phyloP scores from a whole-genome alignment of 2,797 vertebrate species.

The Threskiornis aethiopicus region DNA sequence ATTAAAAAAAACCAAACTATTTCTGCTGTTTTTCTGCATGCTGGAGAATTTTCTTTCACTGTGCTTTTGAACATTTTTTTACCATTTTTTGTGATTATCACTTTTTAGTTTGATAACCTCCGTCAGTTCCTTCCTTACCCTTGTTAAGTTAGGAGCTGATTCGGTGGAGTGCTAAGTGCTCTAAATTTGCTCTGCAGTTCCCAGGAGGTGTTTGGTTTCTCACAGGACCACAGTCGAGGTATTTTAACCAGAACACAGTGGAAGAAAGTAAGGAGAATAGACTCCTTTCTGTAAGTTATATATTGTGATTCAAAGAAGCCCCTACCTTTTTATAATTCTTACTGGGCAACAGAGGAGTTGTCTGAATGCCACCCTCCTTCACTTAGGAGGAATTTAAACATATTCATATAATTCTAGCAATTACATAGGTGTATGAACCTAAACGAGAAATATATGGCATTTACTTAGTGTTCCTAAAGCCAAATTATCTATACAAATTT shows the following conservation, averaged over 20 bases:
- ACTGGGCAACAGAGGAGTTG: background rate
- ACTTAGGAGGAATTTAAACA: background rate
- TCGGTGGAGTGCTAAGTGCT: slow-evolving; percentile 8
- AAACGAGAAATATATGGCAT: background rate
- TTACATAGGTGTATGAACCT: slow-evolving; percentile 4
- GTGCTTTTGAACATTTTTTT: background rate
- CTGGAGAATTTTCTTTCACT: background rate
- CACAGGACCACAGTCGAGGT: background rate
- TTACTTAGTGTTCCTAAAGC: background rate
- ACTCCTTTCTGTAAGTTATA: background rate
- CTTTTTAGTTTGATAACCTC: slow-evolving; percentile 12
- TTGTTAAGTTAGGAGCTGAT: background rate
- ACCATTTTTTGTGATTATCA: background rate
- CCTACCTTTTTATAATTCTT: background rate
- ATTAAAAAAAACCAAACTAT: background rate
- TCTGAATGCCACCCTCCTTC: background rate
- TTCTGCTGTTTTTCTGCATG: background rate
- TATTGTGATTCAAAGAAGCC: background rate
- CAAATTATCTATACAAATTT: background rate
- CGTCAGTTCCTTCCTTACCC: background rate
- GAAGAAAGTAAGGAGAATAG: background rate
- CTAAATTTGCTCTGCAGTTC: slow-evolving; percentile 51
- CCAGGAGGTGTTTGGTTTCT: slow-evolving; percentile 29
- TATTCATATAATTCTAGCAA: background rate
- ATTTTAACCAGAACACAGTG: slow-evolving; percentile 19